Evolutionary conservation across 2,797 vertebrate genomes (phyloP).

Genomic region (Mormyrops attenuatus): DNA sequence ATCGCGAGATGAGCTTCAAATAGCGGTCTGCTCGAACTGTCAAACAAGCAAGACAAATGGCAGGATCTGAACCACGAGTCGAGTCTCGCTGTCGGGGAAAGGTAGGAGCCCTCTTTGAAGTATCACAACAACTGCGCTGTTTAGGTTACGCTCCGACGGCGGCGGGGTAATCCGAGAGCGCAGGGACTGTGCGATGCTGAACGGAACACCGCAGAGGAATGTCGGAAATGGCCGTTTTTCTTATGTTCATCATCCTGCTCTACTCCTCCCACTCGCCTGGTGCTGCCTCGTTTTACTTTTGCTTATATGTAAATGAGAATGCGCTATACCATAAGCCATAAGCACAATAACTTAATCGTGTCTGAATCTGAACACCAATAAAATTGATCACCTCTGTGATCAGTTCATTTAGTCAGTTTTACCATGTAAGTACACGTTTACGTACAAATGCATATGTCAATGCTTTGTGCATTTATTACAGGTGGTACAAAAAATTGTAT

Average conservation of each 20-base stretch:
- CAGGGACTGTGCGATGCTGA: neutral
- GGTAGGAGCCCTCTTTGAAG: neutral
- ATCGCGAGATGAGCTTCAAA: constrained; percentile 49
- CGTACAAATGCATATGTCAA: neutral
- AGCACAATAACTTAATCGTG: neutral
- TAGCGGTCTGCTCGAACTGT: constrained; percentile 47
- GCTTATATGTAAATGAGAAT: neutral
- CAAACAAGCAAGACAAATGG: constrained; percentile 48
- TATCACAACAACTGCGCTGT: neutral
- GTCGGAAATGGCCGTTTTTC: neutral
- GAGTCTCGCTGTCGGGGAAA: neutral
- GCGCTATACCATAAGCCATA: neutral
- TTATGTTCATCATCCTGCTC: neutral
- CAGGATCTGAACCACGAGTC: constrained; percentile 31
- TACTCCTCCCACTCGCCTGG: neutral
- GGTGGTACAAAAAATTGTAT: neutral
- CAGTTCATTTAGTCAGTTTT: neutral
- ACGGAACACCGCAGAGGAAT: neutral
- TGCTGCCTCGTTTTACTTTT: neutral
- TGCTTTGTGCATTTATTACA: neutral
- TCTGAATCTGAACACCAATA: neutral
- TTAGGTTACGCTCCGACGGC: neutral
- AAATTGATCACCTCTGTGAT: neutral
- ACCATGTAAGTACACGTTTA: neutral
- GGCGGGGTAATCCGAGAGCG: neutral